Evolutionary conservation across 2,113 vertebrate species (phyloP).

Genomic region (Larimichthys crocea): DNA sequence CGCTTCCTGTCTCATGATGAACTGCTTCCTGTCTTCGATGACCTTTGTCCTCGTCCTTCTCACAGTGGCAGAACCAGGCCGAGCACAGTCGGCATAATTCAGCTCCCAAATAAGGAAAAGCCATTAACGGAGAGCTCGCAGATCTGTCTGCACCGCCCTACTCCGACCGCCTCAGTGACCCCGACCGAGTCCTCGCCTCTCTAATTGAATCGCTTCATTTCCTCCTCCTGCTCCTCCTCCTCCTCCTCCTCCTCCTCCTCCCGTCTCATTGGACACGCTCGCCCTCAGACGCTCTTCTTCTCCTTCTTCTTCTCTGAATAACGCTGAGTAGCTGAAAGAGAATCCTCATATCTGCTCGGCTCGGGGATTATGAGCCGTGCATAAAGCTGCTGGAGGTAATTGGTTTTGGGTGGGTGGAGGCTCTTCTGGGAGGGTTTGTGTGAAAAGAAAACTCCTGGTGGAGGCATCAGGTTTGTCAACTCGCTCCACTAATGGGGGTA

Average conservation of each 20-base stretch:
- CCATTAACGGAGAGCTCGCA: constrained; percentile 43
- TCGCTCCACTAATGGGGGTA: constrained; percentile 46
- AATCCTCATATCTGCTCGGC: constrained; percentile 45
- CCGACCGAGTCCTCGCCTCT: constrained; percentile 28
- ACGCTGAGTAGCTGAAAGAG: constrained; percentile 54
- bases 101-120: constrained; percentile 61
- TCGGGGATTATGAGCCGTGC: constrained; percentile 55
- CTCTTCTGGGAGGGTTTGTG: background rate
- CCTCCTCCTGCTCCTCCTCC: constrained; percentile 18
- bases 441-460: constrained; percentile 41
- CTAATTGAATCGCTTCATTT: constrained; percentile 66
- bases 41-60: background rate
- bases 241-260: constrained; percentile 2
- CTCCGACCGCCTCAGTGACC: constrained; percentile 37
- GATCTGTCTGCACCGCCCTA: constrained; percentile 55
- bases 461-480: constrained; percentile 50
- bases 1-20: no score
- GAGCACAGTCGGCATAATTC: constrained; percentile 58
- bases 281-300: constrained; percentile 17
- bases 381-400: constrained; percentile 62
- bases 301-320: constrained; percentile 32
- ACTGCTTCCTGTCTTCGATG: no score
- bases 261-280: constrained; percentile 43
- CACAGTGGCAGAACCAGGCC: constrained; percentile 64
- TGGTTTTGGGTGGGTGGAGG: constrained; percentile 53